Conservation (phyloP, 2,113 vertebrate species). For the Tretioscincus oriximinensis region DNA sequence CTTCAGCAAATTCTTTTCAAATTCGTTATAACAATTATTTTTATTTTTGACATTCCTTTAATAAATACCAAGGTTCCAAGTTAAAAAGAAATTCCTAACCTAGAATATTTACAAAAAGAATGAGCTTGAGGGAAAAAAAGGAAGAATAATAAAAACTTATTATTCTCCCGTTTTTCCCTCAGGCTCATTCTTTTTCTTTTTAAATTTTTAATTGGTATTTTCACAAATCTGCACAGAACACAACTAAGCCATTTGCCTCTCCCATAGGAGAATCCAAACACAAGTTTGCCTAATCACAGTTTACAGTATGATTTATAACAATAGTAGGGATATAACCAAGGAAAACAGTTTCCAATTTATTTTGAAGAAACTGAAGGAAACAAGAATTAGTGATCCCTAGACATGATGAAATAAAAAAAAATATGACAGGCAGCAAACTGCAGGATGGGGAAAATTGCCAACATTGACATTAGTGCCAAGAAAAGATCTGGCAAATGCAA, state of each 20-base stretch:
- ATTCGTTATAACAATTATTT: conserved; percentile 1
- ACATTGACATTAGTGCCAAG: too few relatives aligned
- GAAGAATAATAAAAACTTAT: not conserved
- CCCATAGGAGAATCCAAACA: not conserved
- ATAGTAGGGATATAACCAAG: conserved; percentile 7
- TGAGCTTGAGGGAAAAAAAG: too few relatives aligned
- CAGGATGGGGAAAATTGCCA: too few relatives aligned
- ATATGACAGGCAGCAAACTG: too few relatives aligned
- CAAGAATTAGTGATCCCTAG: not conserved
- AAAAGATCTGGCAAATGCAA: too few relatives aligned
- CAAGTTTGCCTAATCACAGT: not conserved
- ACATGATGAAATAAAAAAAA: too few relatives aligned
- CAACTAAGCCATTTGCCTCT: not conserved
- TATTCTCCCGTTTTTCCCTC: not conserved
- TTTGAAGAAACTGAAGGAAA: conserved; percentile 8
- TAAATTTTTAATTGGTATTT: not conserved
- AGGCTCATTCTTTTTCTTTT: not conserved
- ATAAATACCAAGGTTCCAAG: not conserved
- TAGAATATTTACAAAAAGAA: too few relatives aligned
- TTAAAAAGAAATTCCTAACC: not conserved
- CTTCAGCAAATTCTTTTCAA: conserved; percentile 16
- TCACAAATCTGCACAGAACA: not conserved
- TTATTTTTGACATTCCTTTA: conserved; percentile 3
- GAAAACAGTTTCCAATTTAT: conserved; percentile 23
- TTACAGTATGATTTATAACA: conserved; percentile 8